Percentiles rank a stretch among this genome's conserved stretches.
phyloP scores from a whole-genome alignment of 1,140 invertebrate species.

The Nasonia vitripennis region DNA sequence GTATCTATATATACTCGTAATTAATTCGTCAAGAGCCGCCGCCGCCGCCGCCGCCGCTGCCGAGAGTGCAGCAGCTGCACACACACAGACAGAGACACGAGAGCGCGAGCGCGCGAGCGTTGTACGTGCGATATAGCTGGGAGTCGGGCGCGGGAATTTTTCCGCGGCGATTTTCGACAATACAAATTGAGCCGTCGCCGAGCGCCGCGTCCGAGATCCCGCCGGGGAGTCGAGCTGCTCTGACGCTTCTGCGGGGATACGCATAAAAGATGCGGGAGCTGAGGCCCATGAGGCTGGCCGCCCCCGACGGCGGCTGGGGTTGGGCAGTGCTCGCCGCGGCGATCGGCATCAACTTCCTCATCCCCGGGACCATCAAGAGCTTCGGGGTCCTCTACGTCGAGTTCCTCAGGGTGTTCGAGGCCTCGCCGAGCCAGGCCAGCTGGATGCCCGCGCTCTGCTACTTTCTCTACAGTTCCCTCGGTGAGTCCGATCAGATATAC shows the following conservation, averaged over 20 bases:
- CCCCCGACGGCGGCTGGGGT: slow-evolving; percentile 84
- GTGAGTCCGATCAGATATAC: too few species aligned
- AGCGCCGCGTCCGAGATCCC: background rate
- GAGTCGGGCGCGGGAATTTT: background rate
- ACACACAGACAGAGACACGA: too few species aligned
- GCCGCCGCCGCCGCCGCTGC: too few species aligned
- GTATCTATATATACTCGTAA: too few species aligned
- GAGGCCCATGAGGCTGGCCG: slow-evolving; percentile 74
- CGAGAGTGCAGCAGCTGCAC: too few species aligned
- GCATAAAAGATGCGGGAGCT: background rate
- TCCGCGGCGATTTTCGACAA: background rate
- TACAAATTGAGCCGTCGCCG: background rate
- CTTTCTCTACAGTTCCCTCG: slow-evolving; percentile 88
- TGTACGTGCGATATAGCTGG: too few species aligned
- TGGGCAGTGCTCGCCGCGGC: slow-evolving; percentile 87
- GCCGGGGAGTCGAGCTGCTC: background rate
- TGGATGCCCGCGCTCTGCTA: slow-evolving; percentile 89
- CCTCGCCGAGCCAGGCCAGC: slow-evolving; percentile 81
- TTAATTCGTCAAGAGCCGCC: too few species aligned
- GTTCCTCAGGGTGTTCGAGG: slow-evolving; percentile 84
- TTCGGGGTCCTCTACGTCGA: slow-evolving; percentile 89
- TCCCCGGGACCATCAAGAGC: slow-evolving; percentile 88
- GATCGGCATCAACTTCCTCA: slow-evolving; percentile 85
- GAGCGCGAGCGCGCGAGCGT: too few species aligned
- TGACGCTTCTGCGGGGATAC: too few species aligned